Evolutionary conservation across 2,113 vertebrate genomes (phyloP).

Genomic region (Hemicordylus capensis): DNA sequence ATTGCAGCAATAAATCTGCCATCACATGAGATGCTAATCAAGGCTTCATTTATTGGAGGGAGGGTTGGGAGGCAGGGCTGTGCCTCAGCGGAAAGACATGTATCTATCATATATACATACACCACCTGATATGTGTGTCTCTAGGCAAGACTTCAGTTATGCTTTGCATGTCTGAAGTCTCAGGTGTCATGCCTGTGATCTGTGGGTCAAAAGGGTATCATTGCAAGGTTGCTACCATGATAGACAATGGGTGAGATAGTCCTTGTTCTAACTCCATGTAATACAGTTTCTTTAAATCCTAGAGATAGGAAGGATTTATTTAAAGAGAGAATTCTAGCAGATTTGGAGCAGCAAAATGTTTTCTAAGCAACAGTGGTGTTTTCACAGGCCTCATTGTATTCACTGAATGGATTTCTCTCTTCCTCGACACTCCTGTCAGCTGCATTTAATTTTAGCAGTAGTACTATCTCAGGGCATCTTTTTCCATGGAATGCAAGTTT

Average conservation of each 20-base stretch:
- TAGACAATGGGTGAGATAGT: neutral
- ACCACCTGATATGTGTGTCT: too few species aligned
- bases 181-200: neutral
- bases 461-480: conserved; percentile 70
- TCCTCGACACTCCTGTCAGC: conserved; percentile 36
- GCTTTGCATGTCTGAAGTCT: too few species aligned
- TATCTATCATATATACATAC: too few species aligned
- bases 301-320: neutral
- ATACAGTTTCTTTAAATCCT: neutral
- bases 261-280: neutral
- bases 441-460: conserved; percentile 72
- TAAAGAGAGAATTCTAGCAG: neutral
- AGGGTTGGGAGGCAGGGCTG: neutral
- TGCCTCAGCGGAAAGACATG: neutral
- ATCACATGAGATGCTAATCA: neutral
- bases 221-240: neutral
- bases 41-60: neutral
- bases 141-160: too few species aligned
- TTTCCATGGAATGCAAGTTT: conserved; percentile 67
- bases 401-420: neutral
- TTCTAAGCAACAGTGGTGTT: fast-evolving
- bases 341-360: neutral
- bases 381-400: neutral
- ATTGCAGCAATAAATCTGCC: neutral
- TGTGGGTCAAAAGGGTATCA: neutral